Evolutionary conservation across 2,888 invertebrate genomes (phyloP).

Genomic region (Miltochrista miniata): DNA sequence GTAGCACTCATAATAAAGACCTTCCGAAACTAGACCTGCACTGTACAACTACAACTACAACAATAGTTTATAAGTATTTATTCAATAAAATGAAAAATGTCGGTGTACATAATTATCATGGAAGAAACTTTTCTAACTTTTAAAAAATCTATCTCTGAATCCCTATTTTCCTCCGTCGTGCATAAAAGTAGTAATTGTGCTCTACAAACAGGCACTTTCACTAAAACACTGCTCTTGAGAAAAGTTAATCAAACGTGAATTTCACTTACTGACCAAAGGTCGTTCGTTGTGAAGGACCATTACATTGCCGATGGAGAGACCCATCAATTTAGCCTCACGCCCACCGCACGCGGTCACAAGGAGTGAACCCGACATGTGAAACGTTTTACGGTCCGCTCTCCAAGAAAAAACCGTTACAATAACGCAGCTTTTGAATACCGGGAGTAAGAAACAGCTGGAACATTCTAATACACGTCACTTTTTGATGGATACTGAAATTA

Average conservation of each 20-base stretch:
- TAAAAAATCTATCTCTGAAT: no score
- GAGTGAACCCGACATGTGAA: constrained; percentile 75
- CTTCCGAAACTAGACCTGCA: no score
- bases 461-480: constrained; percentile 36
- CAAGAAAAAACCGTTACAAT: constrained; percentile 65
- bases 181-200: no score
- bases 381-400: constrained; percentile 42
- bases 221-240: constrained; percentile 57
- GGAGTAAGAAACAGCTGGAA: constrained; percentile 41
- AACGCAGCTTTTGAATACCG: constrained; percentile 55
- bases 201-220: constrained; percentile 38
- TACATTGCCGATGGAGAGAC: constrained; percentile 79
- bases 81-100: no score
- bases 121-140: no score
- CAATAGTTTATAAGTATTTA: no score
- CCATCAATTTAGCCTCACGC: constrained; percentile 80
- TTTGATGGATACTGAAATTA: constrained; percentile 43
- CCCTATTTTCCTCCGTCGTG: no score
- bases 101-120: no score
- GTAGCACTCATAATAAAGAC: no score
- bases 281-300: constrained; percentile 80
- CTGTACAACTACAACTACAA: no score
- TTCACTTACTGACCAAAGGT: constrained; percentile 75
- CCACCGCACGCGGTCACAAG: constrained; percentile 72
- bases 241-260: constrained; percentile 81